Base-by-base conservation (phyloP, 1,140 invertebrate genomes). In the Oppia nitens region DNA sequence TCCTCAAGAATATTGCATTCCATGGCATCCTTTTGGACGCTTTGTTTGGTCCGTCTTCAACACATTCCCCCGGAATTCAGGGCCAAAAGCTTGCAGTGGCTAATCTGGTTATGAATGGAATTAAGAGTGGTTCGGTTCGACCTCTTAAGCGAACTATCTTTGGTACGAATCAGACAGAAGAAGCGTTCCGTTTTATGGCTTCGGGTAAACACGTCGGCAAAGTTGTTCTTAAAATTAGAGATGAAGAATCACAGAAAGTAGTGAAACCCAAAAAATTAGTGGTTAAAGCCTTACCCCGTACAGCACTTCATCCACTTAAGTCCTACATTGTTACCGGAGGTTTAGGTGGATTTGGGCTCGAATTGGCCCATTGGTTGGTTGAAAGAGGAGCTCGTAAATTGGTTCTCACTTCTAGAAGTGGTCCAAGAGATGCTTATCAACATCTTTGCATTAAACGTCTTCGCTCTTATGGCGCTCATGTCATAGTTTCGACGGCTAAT, bases 141-240 rank as follows among this genome's bases (percentile, higher is more conserved):
- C 93, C 93, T 0, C 71, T 97, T 6, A 82, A 83, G 1, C 74
- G 78, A 6, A 87, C 83, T 1, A 81, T 90, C 0, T 97, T 88
- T 68, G 74, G 78, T 20, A 82, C 85, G 65, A 78, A 83, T 60
- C 82, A 93, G 72, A 78, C 89, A n/a, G 91, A 96, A 71, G 83
- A 89, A 69, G 91, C 89, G 1, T 96, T 95, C 77, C 77, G 81
- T 62, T 97, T 80, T 69, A 96, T 98, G 88, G 92, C 90, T 20
- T 82, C 85, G 0, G 92, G 92, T 47, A 93, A 91, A 74, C 92
- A 97, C 71, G 92, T 95, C 60, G 93, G 93, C 64, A 97, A 97
- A 77, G 91, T 98, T 14, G 48, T 78, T 2, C 66, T 78, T 25
- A 70, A 78, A 68, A 65, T 72, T 17, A 53, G 65, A 48, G 68